phyloP scores from a whole-genome alignment of 2,888 invertebrate species.

The Ethmia dodecea region DNA sequence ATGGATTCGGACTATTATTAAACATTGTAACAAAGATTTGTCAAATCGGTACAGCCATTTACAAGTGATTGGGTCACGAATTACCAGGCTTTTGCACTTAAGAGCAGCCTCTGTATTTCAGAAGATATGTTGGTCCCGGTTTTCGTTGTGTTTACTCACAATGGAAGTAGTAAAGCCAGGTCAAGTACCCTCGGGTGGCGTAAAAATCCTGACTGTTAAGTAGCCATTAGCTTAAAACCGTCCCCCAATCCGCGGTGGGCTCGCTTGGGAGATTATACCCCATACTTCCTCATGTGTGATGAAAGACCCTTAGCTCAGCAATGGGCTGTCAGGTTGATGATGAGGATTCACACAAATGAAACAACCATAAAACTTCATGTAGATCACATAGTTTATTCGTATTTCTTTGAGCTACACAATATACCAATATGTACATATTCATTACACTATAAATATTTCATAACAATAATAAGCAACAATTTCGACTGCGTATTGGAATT shows the following conservation, averaged over 20 bases:
- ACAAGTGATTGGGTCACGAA: too few species aligned
- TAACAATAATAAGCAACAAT: conserved; percentile 74
- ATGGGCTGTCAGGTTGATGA: not conserved
- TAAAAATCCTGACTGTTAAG: too few species aligned
- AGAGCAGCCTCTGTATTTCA: not conserved
- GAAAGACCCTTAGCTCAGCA: not conserved
- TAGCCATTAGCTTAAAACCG: not conserved
- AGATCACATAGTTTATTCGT: conserved; percentile 56
- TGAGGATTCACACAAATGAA: not conserved
- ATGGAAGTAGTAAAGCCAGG: too few species aligned
- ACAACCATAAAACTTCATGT: conserved; percentile 2
- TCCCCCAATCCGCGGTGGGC: not conserved
- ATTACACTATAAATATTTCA: conserved; percentile 52
- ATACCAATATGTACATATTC: conserved; percentile 63
- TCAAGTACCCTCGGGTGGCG: too few species aligned
- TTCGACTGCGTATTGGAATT: conserved; percentile 34
- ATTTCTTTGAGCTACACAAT: conserved; percentile 66
- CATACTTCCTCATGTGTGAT: not conserved
- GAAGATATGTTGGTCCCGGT: not conserved
- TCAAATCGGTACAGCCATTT: too few species aligned
- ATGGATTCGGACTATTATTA: too few species aligned
- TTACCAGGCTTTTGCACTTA: too few species aligned
- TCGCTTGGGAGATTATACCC: not conserved
- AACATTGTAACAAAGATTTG: too few species aligned
- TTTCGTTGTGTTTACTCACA: too few species aligned